These are phyloP conservation scores for Naja naja DNA, from an alignment of 2,113 vertebrate species.

Conservation along the genomic window DNA sequence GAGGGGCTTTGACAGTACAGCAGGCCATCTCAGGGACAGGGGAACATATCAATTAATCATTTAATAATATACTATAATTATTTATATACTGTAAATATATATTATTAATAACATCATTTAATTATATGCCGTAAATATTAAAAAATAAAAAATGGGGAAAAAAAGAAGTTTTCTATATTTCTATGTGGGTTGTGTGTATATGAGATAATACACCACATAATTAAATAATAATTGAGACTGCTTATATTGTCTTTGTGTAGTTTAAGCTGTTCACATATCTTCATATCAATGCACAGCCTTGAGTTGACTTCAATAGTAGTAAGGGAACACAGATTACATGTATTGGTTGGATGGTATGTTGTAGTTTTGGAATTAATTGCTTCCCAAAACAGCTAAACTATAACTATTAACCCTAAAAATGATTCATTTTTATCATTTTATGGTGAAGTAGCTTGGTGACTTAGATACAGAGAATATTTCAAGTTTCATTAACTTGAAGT, in stretches of 20 bases:
- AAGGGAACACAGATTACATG: background rate
- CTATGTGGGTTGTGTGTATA: background rate
- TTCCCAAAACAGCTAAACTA: background rate
- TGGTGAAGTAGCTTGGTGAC: slow-evolving; percentile 19
- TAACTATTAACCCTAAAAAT: background rate
- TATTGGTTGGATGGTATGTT: background rate
- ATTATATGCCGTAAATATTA: too few species aligned
- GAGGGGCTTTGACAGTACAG: too few species aligned
- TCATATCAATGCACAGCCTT: background rate
- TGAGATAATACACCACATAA: background rate
- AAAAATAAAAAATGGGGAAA: too few species aligned
- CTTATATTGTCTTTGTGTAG: background rate
- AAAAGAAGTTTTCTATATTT: background rate
- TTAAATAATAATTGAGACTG: background rate
- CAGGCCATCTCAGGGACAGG: too few species aligned
- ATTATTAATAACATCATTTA: too few species aligned
- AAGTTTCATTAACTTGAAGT: slow-evolving; percentile 6
- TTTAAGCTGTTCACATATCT: background rate
- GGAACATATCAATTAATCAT: too few species aligned
- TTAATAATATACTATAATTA: too few species aligned
- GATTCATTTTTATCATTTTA: background rate
- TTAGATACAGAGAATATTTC: background rate
- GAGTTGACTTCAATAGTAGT: background rate
- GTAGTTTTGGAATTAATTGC: background rate
- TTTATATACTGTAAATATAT: too few species aligned